Evolutionary conservation across 2,888 invertebrate species (phyloP).

Genomic region (Crocallis elinguaria): DNA sequence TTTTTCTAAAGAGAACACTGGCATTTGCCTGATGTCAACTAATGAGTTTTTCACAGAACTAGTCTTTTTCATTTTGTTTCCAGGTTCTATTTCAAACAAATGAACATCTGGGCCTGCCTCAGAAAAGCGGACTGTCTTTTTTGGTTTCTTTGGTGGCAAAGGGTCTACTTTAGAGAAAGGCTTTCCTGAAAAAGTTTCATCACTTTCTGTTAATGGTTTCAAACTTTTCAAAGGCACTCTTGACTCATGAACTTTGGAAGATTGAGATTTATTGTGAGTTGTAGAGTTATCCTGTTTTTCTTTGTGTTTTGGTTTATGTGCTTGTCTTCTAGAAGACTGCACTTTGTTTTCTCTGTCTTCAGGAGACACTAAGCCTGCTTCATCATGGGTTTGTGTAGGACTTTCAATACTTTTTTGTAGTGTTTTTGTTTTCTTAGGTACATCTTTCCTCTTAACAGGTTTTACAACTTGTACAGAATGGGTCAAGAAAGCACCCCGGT

Average conservation of each 20-base stretch:
- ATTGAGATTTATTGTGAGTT: constrained; percentile 24
- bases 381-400: constrained; percentile 23
- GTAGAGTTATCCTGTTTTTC: constrained; percentile 11
- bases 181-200: constrained; percentile 54
- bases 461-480: constrained; percentile 55
- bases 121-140: constrained; percentile 68
- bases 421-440: constrained; percentile 31
- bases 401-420: constrained; percentile 29
- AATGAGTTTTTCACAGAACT: constrained; percentile 60
- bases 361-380: constrained; percentile 20
- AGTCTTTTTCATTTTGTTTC: constrained; percentile 69
- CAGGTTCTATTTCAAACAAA: constrained; percentile 70
- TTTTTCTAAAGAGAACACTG: constrained; percentile 68
- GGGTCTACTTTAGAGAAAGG: constrained; percentile 67
- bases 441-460: constrained; percentile 54
- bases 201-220: constrained; percentile 57
- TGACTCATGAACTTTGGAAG: constrained; percentile 28
- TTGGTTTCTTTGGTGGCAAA: constrained; percentile 51
- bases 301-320: constrained; percentile 24
- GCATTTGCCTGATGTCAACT: constrained; percentile 57
- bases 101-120: constrained; percentile 51
- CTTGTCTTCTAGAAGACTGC: constrained; percentile 14
- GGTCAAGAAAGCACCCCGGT: constrained; percentile 84
- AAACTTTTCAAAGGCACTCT: constrained; percentile 58
- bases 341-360: constrained; percentile 28